Evolutionary conservation across 2,797 vertebrate genomes (phyloP), one percentile per base, ranked within the genome.

Genomic region (Bovichtus variegatus): DNA sequence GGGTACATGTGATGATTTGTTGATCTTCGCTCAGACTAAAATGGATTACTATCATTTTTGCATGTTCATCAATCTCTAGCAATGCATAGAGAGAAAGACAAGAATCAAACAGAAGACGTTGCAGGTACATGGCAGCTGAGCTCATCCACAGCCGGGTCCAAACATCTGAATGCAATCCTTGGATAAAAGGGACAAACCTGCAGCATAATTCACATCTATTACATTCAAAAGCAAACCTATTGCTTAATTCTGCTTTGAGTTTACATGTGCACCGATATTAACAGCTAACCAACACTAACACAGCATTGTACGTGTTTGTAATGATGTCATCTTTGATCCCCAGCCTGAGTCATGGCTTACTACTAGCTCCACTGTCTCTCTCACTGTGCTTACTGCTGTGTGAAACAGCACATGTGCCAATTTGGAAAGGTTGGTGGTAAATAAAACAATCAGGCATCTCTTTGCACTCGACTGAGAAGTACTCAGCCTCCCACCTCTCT

Each of bases 401-500:
- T 74, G 58, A 75, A 73, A 78, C 41, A 74, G 65, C 82, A 69
- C 27, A 13, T 53, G 76, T 58, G 71, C 47, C 60, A 59, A 49
- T 63, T 77, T 74, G 55, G 49, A 76, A 61, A 79, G 57, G 74
- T 62, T 68, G 69, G 62, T 54, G 51, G 55, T 73, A 83, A 87
- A 91, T 86, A 71, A 87, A 81, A 89, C 64, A 80, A 85, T 86
- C 51, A 58, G 54, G 43, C 27, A 8, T 69, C 51, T 47, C 36
- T 86, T 80, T 80, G 72, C 70, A 74, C 76, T 74, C 60, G 4
- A 16, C 53, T 65, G 77, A 76, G 67, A 74, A 73, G 15, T 60
- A 74, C 74, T 78, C 69, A 29, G 59, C 82, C 77, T 76, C 80
- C 80, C 59, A 80, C 78, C 61, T 69, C 74, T 71, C 46, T 43